A percentile compares a stretch with the other conserved stretches of the same genome.
phyloP scores from a whole-genome alignment of 2,113 vertebrate species.

The Ophthalmolycus amberensis region DNA sequence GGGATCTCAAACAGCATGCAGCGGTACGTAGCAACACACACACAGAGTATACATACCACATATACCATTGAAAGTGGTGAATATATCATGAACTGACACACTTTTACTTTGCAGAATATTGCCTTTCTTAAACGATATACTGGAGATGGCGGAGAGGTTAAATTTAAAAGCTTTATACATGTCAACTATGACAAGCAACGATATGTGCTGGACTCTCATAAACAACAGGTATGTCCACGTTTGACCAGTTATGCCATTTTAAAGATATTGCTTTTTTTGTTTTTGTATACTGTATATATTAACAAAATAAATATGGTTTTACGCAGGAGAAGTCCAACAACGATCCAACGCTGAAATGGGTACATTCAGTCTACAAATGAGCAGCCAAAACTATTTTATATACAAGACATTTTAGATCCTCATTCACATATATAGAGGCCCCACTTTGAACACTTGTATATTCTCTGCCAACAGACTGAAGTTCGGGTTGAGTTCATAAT shows the following conservation, averaged over 20 bases:
- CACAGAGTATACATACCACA: background rate
- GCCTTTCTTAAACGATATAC: conserved; percentile 56
- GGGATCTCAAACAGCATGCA: conserved; percentile 18
- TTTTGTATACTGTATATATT: conserved; percentile 16
- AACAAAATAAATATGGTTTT: background rate
- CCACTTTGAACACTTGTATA: background rate
- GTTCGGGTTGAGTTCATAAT: conserved; percentile 68
- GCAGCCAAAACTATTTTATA: background rate
- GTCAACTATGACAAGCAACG: conserved; percentile 46
- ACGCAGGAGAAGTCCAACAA: background rate
- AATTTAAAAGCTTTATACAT: conserved; percentile 53
- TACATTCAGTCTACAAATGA: background rate
- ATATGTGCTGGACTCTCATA: conserved; percentile 50
- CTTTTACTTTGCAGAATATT: conserved; percentile 58
- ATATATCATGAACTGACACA: background rate
- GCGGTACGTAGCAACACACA: conserved; percentile 37
- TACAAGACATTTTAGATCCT: background rate
- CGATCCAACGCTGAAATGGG: conserved; percentile 22
- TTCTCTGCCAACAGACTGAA: conserved; percentile 47
- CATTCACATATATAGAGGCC: background rate
- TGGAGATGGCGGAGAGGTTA: conserved; percentile 29
- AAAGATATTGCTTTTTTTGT: background rate
- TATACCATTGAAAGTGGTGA: background rate
- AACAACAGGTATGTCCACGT: conserved; percentile 50
- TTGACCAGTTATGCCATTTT: background rate